These are phyloP conservation scores for Chrysodeixis includens DNA, from an alignment of 2,888 invertebrate genomes.

Conservation along the genomic window DNA sequence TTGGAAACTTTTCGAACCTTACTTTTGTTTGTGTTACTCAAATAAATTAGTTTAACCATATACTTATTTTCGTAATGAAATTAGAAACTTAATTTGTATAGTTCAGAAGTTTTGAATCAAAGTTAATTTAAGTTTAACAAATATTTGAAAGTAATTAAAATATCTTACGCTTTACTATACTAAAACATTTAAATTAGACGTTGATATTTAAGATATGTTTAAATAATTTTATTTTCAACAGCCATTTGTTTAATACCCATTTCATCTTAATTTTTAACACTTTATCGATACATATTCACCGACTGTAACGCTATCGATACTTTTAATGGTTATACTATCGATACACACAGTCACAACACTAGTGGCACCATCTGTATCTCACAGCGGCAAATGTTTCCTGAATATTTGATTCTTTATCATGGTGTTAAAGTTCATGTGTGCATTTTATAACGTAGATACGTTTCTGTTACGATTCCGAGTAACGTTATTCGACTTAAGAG, in stretches of 20 bases:
- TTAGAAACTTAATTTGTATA: constrained; percentile 22
- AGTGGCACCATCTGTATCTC: constrained; percentile 59
- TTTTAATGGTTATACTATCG: constrained; percentile 25
- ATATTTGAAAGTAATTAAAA: constrained; percentile 41
- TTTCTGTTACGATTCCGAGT: constrained; percentile 25
- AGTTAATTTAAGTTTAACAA: constrained; percentile 37
- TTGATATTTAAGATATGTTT: not conserved
- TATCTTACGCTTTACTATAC: constrained; percentile 12
- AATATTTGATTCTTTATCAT: constrained; percentile 67
- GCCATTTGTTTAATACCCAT: too few species aligned
- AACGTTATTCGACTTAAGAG: not conserved
- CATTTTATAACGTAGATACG: constrained; percentile 24
- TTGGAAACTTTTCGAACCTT: too few species aligned
- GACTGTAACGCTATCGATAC: too few species aligned
- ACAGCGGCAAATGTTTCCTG: constrained; percentile 56
- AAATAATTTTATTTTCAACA: not conserved
- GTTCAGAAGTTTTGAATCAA: constrained; percentile 34
- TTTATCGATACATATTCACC: too few species aligned
- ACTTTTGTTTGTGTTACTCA: not conserved
- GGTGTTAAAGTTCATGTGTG: constrained; percentile 51
- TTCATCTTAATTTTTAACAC: too few species aligned
- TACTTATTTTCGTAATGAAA: constrained; percentile 22
- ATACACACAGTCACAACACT: constrained; percentile 31
- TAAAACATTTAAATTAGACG: constrained; percentile 21
- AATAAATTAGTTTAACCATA: not conserved